A percentile compares a stretch with the other conserved stretches of the same genome.
These are phyloP conservation scores for Drosophila nr. perissopoda DNA, from an alignment of 2,888 invertebrate genomes.

Conservation along the genomic window DNA sequence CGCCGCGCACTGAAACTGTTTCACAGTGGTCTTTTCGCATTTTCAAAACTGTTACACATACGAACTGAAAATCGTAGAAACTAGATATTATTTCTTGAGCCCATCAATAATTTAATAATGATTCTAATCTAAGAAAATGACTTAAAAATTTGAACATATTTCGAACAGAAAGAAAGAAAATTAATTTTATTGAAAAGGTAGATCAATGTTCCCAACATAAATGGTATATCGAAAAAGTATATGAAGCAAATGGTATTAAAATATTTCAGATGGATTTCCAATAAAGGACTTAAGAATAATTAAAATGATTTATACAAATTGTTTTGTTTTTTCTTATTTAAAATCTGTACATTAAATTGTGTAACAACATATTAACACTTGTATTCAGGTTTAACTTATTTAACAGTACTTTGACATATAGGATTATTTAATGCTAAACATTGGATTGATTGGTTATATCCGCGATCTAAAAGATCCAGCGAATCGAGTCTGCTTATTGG, in stretches of 20 bases:
- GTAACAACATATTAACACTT: neutral
- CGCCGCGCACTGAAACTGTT: neutral
- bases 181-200: neutral
- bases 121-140: neutral
- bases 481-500: neutral
- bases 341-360: neutral
- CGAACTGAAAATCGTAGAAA: neutral
- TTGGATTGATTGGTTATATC: neutral
- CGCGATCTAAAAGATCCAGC: neutral
- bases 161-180: neutral
- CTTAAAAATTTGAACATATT: neutral
- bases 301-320: neutral
- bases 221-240: neutral
- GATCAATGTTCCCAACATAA: neutral
- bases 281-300: neutral
- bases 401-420: neutral
- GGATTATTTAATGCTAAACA: neutral
- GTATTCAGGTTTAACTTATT: neutral
- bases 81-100: neutral
- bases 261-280: neutral
- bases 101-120: neutral
- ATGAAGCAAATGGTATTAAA: rapidly evolving
- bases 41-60: neutral
- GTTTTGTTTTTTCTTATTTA: neutral
- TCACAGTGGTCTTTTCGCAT: conserved; percentile 18